Evolutionary conservation across 2,113 vertebrate genomes (phyloP), one percentile per base, ranked within the genome.

Genomic region (Toxostoma redivivum): DNA sequence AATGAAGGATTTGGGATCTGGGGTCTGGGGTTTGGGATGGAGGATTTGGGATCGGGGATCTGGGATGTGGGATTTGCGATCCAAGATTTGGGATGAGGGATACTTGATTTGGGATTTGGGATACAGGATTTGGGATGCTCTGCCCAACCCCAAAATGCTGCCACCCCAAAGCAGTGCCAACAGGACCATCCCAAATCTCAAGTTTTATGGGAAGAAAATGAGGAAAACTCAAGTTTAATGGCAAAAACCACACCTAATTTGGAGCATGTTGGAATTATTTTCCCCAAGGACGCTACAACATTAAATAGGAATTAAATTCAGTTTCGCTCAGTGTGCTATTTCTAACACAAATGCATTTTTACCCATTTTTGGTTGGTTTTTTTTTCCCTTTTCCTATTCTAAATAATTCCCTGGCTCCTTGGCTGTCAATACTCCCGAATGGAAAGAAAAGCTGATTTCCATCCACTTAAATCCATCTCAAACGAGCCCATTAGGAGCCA

Each of bases 31-130:
- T 22, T 9, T 1, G 7, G 6, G 40, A 27, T 47, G 3, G 8
- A 12, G 27, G 47, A 2, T 31, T 7, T 2, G 14, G 7, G 42
- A 28, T 37, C 4, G 3, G 9, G 47, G 20, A 5, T 31, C 0
- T 5, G 8, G 47, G 4, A 28, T 30, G 1, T 0, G 7, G 48
- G 28, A 11, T 56, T n/a, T n/a, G n/a, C n/a, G n/a, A n/a, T n/a
- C n/a, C n/a, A n/a, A n/a, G n/a, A n/a, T n/a, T n/a, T 25, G 57
- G 23, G 8, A 48, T 31, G 7, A 0, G 1, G 19, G 19, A 37
- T 28, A 15, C 22, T 9, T 21, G 47, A 47, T 45, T 10, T 3
- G 20, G 22, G 9, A 25, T 25, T 11, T 58, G 30, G 61, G 40
- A 8, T 38, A 24, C 7, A 17, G 25, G 3, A 23, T 42, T 24